Evolutionary conservation across 2,888 invertebrate species (phyloP).

Genomic region (Cheilosia impressa): DNA sequence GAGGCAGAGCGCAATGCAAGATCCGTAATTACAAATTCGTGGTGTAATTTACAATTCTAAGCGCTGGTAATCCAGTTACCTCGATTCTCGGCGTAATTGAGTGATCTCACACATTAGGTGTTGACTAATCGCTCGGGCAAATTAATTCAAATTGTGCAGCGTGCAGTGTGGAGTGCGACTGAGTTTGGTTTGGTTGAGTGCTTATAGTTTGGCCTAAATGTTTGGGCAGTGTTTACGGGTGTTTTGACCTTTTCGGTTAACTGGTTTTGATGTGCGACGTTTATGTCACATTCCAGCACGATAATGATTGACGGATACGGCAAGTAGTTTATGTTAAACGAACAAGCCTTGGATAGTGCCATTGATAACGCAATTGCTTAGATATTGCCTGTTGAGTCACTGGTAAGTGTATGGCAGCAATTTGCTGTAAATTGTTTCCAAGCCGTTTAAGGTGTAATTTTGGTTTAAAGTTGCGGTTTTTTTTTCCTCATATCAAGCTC

Average conservation of each 20-base stretch:
- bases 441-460: neutral
- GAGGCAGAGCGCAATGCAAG: slow-evolving; percentile 24
- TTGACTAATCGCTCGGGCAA: slow-evolving; percentile 56
- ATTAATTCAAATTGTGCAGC: slow-evolving; percentile 66
- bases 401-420: neutral
- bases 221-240: slow-evolving; percentile 36
- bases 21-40: slow-evolving; percentile 56
- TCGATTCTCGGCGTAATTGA: slow-evolving; percentile 63
- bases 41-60: slow-evolving; percentile 63
- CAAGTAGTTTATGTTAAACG: slow-evolving; percentile 29
- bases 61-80: slow-evolving; percentile 54
- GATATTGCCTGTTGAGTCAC: neutral
- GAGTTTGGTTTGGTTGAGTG: slow-evolving; percentile 10
- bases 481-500: too few species aligned
- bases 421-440: neutral
- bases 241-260: slow-evolving; percentile 46
- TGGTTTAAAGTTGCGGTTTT: neutral
- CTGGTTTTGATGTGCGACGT: slow-evolving; percentile 30
- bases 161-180: slow-evolving; percentile 2
- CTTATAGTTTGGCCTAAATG: slow-evolving; percentile 25
- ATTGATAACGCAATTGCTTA: slow-evolving; percentile 21
- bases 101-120: slow-evolving; percentile 61
- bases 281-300: slow-evolving; percentile 57
- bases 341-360: slow-evolving; percentile 32
- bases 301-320: slow-evolving; percentile 41